These are phyloP conservation scores for Spinus olivaceus DNA, from an alignment of 2,797 vertebrate genomes.

Conservation along the genomic window DNA sequence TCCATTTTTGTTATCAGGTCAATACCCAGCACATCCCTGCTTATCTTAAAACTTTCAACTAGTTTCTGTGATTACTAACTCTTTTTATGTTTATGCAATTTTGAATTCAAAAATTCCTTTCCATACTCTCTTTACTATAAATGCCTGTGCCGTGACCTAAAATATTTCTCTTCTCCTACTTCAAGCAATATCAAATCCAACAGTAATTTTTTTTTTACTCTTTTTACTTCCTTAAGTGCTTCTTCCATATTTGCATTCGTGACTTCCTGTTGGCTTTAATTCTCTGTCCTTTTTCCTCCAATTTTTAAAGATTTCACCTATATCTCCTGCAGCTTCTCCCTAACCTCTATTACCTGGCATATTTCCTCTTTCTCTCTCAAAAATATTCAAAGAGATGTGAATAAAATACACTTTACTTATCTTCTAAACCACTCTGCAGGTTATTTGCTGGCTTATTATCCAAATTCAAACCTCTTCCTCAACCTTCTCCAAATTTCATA, in stretches of 20 bases:
- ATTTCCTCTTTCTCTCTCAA: not conserved
- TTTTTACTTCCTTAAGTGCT: not conserved
- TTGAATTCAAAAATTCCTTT: not conserved
- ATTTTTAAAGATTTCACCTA: not conserved
- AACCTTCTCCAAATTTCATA: not conserved
- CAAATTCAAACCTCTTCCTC: not conserved
- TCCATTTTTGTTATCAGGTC: slow-evolving; percentile 7
- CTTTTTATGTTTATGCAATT: not conserved
- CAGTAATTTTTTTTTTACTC: not conserved
- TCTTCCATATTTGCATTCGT: not conserved
- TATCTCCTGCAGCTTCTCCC: not conserved
- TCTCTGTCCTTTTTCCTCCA: not conserved
- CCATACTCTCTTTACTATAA: not conserved
- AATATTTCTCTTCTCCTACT: not conserved
- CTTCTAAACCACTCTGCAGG: not conserved
- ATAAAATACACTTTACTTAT: not conserved
- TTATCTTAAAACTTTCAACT: not conserved
- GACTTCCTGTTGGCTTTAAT: not conserved
- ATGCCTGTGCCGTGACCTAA: not conserved
- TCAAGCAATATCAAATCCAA: not conserved
- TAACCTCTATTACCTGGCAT: not conserved
- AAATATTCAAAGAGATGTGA: not conserved
- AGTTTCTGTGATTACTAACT: not conserved
- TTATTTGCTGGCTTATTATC: not conserved
- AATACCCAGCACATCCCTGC: not conserved